phyloP scores from a whole-genome alignment of 2,797 vertebrate species.

The Acrocephalus scirpaceus region DNA sequence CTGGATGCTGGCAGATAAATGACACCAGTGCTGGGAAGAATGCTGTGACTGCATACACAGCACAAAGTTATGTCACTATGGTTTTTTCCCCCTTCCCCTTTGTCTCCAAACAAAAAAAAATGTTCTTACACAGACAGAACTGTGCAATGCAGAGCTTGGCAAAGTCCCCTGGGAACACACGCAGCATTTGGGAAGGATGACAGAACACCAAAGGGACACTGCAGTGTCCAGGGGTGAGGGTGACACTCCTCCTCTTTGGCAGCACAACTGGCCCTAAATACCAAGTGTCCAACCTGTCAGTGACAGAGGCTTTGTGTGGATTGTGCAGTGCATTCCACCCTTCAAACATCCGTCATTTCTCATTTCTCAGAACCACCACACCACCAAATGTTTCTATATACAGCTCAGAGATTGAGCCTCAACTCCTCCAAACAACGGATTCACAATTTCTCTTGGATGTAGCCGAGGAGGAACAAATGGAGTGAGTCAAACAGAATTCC shows the following conservation, averaged over 20 bases:
- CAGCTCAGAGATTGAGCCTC: not conserved
- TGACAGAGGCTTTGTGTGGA: rapidly evolving
- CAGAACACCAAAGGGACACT: not conserved
- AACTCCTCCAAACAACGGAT: not conserved
- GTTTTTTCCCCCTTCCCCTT: not conserved
- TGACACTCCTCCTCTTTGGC: not conserved
- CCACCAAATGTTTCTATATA: not conserved
- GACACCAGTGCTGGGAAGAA: not conserved
- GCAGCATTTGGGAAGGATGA: not conserved
- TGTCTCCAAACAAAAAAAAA: not conserved
- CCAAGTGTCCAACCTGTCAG: not conserved
- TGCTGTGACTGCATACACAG: not conserved
- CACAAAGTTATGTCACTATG: not conserved
- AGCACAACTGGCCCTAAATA: not conserved
- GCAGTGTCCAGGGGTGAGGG: not conserved
- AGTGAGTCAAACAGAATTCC: not conserved
- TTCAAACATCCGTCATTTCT: not conserved
- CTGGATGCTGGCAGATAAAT: not conserved
- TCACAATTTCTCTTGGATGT: not conserved
- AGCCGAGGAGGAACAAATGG: not conserved
- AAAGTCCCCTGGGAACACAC: not conserved
- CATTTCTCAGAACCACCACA: not conserved
- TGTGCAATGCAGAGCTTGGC: not conserved
- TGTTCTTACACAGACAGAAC: not conserved
- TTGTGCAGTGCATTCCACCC: not conserved